Conservation (phyloP, 2,888 invertebrate genomes). For the Uloborus plumipes region DNA sequence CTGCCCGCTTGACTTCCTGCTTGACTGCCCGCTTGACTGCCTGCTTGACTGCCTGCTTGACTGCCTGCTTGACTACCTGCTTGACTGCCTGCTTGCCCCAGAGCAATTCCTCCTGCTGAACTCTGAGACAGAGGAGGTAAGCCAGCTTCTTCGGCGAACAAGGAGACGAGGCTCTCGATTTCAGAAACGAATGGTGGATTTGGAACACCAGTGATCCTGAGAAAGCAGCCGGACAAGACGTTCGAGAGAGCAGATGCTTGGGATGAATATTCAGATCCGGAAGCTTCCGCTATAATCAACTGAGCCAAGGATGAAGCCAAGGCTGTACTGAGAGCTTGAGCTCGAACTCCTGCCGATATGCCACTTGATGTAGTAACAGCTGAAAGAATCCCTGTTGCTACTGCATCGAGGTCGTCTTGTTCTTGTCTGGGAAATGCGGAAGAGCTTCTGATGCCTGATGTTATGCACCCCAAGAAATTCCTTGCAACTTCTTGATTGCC, state of each 20-base stretch:
- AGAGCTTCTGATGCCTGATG: constrained; percentile 2
- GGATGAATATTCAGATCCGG: background rate
- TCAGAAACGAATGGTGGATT: constrained; percentile 9
- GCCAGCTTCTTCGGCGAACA: background rate
- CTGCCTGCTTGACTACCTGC: background rate
- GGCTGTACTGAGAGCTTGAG: constrained; percentile 21
- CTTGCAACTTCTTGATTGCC: background rate
- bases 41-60: background rate
- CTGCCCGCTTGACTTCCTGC: constrained; percentile 2
- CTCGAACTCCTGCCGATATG: background rate
- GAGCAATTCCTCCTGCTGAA: background rate
- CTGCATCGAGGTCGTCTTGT: constrained; percentile 22
- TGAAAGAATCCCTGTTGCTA: constrained; percentile 23
- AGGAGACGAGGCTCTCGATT: background rate
- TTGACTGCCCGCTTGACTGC: background rate
- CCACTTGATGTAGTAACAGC: background rate
- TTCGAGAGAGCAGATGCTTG: background rate
- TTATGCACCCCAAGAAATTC: constrained; percentile 23
- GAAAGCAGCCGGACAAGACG: constrained; percentile 23
- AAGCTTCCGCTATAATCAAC: background rate
- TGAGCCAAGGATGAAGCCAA: constrained; percentile 25
- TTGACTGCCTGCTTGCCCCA: background rate
- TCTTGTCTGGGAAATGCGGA: constrained; percentile 26
- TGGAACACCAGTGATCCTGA: background rate
- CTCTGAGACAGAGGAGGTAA: background rate